phyloP scores from a whole-genome alignment of 53 echinoderm and acorn worm genomes.

The Echinarachnius parma region DNA sequence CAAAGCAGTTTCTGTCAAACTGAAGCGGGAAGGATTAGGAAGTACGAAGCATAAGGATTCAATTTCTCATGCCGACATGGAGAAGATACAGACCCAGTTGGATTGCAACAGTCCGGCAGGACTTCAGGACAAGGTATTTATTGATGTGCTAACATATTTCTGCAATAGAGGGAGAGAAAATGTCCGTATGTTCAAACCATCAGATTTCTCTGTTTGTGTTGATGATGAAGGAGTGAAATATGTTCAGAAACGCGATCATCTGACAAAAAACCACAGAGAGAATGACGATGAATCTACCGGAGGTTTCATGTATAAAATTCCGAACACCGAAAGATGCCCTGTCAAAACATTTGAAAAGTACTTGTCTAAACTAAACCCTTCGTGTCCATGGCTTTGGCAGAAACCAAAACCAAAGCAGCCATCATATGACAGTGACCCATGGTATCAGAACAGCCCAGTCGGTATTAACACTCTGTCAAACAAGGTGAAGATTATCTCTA shows the following conservation, averaged over 20 bases:
- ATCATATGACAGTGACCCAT: slow-evolving; percentile 6
- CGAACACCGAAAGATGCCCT: slow-evolving; percentile 40
- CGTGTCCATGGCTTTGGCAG: too few species aligned
- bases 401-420: slow-evolving; percentile 19
- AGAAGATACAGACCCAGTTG: slow-evolving; percentile 34
- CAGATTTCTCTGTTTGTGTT: slow-evolving; percentile 39
- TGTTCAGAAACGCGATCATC: slow-evolving; percentile 43
- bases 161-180: slow-evolving; percentile 56
- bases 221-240: slow-evolving; percentile 40
- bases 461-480: slow-evolving; percentile 46
- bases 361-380: slow-evolving; percentile 40
- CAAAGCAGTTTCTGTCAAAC: slow-evolving; percentile 35
- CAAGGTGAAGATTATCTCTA: slow-evolving; percentile 53
- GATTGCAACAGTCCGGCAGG: slow-evolving; percentile 47
- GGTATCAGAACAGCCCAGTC: slow-evolving; percentile 42
- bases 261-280: slow-evolving; percentile 54
- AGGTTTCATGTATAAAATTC: slow-evolving; percentile 55
- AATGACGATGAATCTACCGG: slow-evolving; percentile 38
- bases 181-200: slow-evolving; percentile 37
- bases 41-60: slow-evolving; percentile 47
- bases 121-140: slow-evolving; percentile 57
- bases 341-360: slow-evolving; percentile 45
- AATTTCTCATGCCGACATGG: slow-evolving; percentile 45
- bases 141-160: slow-evolving; percentile 53
- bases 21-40: too few species aligned